Percentiles rank a stretch among this genome's conserved stretches.
Conservation (phyloP, 2,113 vertebrate genomes). For the Chascanopsetta lugubris region DNA sequence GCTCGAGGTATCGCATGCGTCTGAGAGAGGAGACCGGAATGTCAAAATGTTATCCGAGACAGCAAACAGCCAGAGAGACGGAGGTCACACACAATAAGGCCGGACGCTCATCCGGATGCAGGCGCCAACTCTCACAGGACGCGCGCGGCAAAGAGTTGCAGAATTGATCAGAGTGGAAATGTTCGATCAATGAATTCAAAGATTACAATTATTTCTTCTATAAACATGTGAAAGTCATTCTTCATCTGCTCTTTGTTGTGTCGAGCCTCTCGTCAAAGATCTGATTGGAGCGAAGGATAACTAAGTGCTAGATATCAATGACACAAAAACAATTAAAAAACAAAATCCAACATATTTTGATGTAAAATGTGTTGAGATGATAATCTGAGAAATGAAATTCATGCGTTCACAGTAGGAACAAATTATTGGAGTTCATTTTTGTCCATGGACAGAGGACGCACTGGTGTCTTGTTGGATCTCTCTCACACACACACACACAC, state of each 20-base stretch:
- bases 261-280: conserved; percentile 2
- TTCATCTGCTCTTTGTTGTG: background rate
- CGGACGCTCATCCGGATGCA: conserved; percentile 82
- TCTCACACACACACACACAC: conserved; percentile 27
- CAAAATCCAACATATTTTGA: conserved; percentile 31
- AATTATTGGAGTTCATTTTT: conserved; percentile 35
- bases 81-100: conserved; percentile 82
- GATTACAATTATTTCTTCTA: background rate
- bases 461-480: conserved; percentile 40
- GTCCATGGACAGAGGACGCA: conserved; percentile 12
- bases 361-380: conserved; percentile 43
- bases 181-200: conserved; percentile 3
- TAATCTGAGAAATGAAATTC: conserved; percentile 35
- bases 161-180: background rate
- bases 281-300: conserved; percentile 13
- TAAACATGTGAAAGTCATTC: background rate
- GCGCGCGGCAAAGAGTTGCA: background rate
- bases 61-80: conserved; percentile 79
- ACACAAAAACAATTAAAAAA: conserved; percentile 22
- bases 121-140: conserved; percentile 15
- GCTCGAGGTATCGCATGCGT: conserved; percentile 65
- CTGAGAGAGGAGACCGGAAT: conserved; percentile 91
- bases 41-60: conserved; percentile 96
- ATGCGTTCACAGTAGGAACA: conserved; percentile 15
- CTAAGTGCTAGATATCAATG: conserved; percentile 39